Base-by-base conservation (phyloP, 2,888 invertebrate genomes). In the Caenorhabditis sp. region DNA sequence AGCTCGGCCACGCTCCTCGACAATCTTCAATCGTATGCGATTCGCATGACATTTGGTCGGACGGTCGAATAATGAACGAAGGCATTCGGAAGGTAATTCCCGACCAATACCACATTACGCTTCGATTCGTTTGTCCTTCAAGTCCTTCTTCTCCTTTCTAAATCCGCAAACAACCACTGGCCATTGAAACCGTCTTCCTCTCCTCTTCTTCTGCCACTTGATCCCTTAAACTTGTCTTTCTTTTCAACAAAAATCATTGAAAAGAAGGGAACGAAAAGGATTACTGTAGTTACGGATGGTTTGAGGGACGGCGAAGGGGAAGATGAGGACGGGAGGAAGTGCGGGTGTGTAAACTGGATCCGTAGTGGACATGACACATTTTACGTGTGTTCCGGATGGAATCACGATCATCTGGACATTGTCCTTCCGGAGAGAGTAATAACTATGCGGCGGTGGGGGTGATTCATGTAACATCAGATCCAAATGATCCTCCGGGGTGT, bases 41-140 rank as follows among this genome's bases (percentile, higher is more conserved):
- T 44, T 85, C 88, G n/a, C 84, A 82, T 50, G 89, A 90, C 68
- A 79, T 71, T 26, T 90, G 90, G 90, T 58, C 70, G 37, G 90
- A 90, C 76, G 90, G 90, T 15, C 78, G 85, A 67, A 76, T 83
- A 50, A 71, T 90, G 69, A 85, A 88, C 44, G 85, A 84, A 13
- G 88, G 86, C 26, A 81, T 90, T 56, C 82, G 89, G 71, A 85
- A 85, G 80, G 89, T 89, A 64, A 70, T 61, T 76, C 64, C 70
- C 47, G 55, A 81, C 68, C 40, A 56, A 53, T 65, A 26, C n/a
- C n/a, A n/a, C n/a, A n/a, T n/a, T n/a, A n/a, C n/a, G n/a, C n/a
- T n/a, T n/a, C n/a, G n/a, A n/a, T n/a, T n/a, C 20, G 53, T 62
- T n/a, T 64, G 72, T 72, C 72, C 61, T 71, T 65, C 67, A 67